Conservation (phyloP, 2,113 vertebrate genomes). For the Damaliscus lunatus region DNA sequence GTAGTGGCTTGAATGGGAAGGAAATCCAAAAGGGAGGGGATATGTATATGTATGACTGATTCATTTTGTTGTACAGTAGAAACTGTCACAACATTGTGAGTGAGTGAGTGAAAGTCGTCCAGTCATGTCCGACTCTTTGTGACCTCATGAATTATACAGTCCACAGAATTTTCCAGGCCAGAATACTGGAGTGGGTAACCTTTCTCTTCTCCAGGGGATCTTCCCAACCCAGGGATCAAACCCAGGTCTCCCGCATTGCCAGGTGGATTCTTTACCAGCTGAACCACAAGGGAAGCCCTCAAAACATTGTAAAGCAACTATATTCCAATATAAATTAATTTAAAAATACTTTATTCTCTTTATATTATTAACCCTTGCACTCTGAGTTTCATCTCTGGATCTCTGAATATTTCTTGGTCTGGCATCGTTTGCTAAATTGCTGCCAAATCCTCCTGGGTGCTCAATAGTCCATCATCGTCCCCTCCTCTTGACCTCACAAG, state of each 20-base stretch:
- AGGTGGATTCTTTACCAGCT: neutral
- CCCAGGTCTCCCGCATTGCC: neutral
- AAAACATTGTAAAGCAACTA: neutral
- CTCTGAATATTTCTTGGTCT: neutral
- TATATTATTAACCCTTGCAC: neutral
- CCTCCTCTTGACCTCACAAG: neutral
- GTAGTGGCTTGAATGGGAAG: neutral
- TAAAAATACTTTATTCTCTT: neutral
- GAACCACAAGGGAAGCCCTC: neutral
- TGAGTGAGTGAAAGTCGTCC: rapidly evolving
- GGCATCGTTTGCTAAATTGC: neutral
- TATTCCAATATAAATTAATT: neutral
- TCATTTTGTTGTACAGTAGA: neutral
- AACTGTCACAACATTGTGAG: neutral
- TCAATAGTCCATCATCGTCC: neutral
- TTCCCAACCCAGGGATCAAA: neutral
- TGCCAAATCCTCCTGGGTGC: neutral
- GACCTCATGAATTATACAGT: neutral
- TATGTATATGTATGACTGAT: neutral
- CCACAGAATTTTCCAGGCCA: neutral
- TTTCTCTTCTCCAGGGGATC: neutral
- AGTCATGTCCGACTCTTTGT: neutral
- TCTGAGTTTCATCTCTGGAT: neutral
- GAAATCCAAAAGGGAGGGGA: neutral
- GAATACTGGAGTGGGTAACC: neutral